These are phyloP conservation scores for Schizopygopsis malacanthus DNA, from an alignment of 2,797 vertebrate species.

Conservation along the genomic window DNA sequence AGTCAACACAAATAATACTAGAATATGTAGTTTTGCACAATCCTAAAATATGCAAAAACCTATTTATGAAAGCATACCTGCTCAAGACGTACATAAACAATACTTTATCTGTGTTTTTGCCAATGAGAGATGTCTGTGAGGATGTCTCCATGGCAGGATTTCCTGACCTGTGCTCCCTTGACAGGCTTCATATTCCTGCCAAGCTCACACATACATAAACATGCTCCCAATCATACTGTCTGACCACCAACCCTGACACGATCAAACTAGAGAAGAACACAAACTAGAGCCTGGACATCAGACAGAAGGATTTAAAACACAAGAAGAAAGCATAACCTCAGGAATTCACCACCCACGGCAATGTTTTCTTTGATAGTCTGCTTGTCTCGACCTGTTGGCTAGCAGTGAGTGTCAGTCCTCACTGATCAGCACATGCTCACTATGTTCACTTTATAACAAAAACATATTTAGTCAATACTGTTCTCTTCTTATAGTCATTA, in stretches of 20 bases:
- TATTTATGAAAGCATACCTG: background rate
- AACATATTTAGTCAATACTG: background rate
- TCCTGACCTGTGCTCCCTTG: slow-evolving; percentile 12
- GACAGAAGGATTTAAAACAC: background rate
- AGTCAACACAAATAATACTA: background rate
- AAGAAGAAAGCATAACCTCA: slow-evolving; percentile 6
- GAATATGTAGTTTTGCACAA: background rate
- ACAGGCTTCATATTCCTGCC: background rate
- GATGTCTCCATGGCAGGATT: background rate
- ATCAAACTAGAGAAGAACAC: slow-evolving; percentile 4
- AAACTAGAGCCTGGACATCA: slow-evolving; percentile 6
- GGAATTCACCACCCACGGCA: slow-evolving; percentile 7
- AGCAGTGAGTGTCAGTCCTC: background rate
- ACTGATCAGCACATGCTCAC: background rate
- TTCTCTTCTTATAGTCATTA: background rate
- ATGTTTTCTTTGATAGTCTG: slow-evolving; percentile 22
- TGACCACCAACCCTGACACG: background rate
- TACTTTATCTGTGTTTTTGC: background rate
- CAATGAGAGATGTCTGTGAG: background rate
- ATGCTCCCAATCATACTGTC: background rate
- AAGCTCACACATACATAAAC: slow-evolving; percentile 20
- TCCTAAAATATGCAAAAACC: background rate
- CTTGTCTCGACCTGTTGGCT: slow-evolving; percentile 28
- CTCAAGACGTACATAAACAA: background rate
- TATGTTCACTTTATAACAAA: background rate